phyloP scores from a whole-genome alignment of 1,140 invertebrate genomes.

The Oedothorax gibbosus region DNA sequence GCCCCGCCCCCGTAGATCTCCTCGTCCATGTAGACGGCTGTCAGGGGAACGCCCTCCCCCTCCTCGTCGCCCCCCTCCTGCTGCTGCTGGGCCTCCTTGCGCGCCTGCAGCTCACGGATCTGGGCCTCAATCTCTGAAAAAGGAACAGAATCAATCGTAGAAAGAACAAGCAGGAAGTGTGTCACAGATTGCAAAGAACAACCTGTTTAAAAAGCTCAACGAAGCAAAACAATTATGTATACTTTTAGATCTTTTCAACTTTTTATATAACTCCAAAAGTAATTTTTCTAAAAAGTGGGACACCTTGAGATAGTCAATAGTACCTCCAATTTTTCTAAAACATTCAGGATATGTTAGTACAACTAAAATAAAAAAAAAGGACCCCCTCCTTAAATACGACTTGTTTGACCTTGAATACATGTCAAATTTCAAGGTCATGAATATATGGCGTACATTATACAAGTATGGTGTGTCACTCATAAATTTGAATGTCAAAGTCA shows the following conservation, averaged over 20 bases:
- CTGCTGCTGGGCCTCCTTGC: conserved; percentile 74
- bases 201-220: no score
- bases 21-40: conserved; percentile 79
- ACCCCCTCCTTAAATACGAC: no score
- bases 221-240: background rate
- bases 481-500: no score
- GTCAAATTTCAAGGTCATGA: no score
- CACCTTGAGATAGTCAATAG: background rate
- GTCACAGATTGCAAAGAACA: no score
- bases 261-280: background rate
- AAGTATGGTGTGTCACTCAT: no score
- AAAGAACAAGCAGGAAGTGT: background rate
- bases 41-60: conserved; percentile 63
- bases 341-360: no score
- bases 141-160: background rate
- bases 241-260: background rate
- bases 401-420: no score
- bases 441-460: no score
- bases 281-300: background rate
- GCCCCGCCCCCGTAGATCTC: conserved; percentile 88
- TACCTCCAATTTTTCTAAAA: no score
- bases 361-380: no score
- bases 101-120: conserved; percentile 88
- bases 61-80: conserved; percentile 75
- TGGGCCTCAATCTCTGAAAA: conserved; percentile 91